phyloP scores from a whole-genome alignment of 2,888 invertebrate genomes.

The Athalia cordata region DNA sequence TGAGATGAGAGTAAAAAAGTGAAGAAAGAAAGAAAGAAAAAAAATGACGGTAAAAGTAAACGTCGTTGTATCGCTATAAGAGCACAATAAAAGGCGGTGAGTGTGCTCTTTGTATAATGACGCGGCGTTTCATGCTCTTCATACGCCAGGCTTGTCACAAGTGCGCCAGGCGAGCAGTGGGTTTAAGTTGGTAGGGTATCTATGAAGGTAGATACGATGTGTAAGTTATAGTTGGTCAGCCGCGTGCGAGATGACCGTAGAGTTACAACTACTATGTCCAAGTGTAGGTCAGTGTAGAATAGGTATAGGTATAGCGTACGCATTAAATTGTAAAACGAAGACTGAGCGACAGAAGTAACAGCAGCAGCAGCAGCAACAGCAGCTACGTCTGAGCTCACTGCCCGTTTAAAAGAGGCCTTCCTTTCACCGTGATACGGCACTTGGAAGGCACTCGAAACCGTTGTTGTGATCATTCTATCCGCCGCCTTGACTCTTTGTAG shows the following conservation, averaged over 20 bases:
- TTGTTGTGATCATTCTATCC: conserved; percentile 13
- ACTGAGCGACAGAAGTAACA: too few relatives aligned
- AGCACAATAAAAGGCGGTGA: conserved; percentile 69
- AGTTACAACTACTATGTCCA: conserved; percentile 1
- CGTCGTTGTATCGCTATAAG: conserved; percentile 45
- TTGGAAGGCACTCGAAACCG: conserved; percentile 31
- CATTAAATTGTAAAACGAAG: too few relatives aligned
- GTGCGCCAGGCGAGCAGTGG: conserved; percentile 20
- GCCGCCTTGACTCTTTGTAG: conserved; percentile 23
- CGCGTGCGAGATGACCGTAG: conserved; percentile 37
- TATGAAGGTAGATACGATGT: too few relatives aligned
- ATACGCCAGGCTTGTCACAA: conserved; percentile 41
- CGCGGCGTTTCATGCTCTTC: conserved; percentile 66
- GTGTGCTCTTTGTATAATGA: conserved; percentile 72
- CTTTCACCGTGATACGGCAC: conserved; percentile 38
- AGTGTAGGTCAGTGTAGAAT: conserved; percentile 39
- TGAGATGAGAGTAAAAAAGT: not conserved
- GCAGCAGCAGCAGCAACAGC: too few relatives aligned
- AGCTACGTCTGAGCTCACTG: conserved; percentile 3
- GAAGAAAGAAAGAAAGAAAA: not conserved
- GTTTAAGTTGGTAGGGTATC: too few relatives aligned
- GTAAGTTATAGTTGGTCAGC: conserved; percentile 12
- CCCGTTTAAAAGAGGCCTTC: conserved; percentile 25
- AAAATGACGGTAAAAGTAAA: not conserved
- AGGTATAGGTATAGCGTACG: conserved; percentile 2